These are phyloP conservation scores for Lethenteron camtschaticum DNA, from an alignment of 2,113 vertebrate species.

Conservation along the genomic window DNA sequence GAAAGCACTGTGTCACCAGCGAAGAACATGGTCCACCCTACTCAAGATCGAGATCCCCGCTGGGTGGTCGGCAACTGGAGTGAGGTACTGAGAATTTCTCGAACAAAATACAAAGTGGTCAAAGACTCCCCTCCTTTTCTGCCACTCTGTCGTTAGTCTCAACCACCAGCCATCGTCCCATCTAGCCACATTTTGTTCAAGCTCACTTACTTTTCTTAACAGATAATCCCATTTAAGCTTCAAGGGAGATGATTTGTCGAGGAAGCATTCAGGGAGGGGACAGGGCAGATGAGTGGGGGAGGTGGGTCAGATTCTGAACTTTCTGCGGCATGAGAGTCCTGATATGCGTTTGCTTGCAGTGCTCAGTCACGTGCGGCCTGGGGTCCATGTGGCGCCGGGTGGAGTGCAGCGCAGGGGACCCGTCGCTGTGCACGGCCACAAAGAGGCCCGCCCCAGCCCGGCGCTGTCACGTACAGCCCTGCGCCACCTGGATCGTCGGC, in stretches of 20 bases:
- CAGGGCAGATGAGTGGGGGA: too few relatives aligned
- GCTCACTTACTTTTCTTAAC: background rate
- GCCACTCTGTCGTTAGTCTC: too few relatives aligned
- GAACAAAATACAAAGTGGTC: too few relatives aligned
- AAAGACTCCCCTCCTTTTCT: too few relatives aligned
- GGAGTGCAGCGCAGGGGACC: conserved; percentile 37
- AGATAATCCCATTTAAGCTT: too few relatives aligned
- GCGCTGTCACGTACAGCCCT: conserved; percentile 60
- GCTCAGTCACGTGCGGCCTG: conserved; percentile 66
- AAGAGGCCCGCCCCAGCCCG: conserved; percentile 52
- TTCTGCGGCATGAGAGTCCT: too few relatives aligned
- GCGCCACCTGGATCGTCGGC: conserved; percentile 50
- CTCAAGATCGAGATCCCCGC: conserved; percentile 15
- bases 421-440: conserved; percentile 29
- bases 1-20: too few relatives aligned
- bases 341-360: conserved; percentile 22
- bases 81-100: conserved; percentile 23
- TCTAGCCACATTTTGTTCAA: background rate
- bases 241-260: too few relatives aligned
- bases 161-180: too few relatives aligned
- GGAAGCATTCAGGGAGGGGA: too few relatives aligned
- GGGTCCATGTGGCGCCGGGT: conserved; percentile 58
- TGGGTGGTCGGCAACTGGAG: conserved; percentile 78
- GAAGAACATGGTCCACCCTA: background rate
- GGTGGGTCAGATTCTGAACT: too few relatives aligned